Conservation (phyloP, 2,888 invertebrate species). For the Acronicta leporina region DNA sequence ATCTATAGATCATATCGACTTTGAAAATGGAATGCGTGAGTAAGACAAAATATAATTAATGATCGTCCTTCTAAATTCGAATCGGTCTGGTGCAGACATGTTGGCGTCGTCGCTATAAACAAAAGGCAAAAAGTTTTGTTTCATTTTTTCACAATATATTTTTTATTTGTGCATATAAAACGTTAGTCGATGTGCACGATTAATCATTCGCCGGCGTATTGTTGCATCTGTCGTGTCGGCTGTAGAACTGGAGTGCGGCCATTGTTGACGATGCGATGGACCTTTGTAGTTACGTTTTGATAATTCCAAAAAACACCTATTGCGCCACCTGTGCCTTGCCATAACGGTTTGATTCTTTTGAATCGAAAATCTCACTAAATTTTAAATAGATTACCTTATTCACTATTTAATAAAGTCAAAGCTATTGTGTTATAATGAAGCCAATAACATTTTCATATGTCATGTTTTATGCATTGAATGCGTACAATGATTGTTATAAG, state of each 20-base stretch:
- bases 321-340: constrained; percentile 79
- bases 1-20: constrained; percentile 88
- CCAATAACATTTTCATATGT: constrained; percentile 14
- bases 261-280: constrained; percentile 76
- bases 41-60: constrained; percentile 90
- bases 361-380: constrained; percentile 60
- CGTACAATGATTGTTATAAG: constrained; percentile 12
- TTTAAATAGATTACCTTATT: constrained; percentile 65
- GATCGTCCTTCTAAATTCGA: constrained; percentile 86
- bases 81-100: constrained; percentile 87
- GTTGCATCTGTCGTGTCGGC: constrained; percentile 84
- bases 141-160: constrained; percentile 66
- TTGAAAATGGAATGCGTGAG: constrained; percentile 88
- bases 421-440: constrained; percentile 26
- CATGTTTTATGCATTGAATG: constrained; percentile 3
- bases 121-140: constrained; percentile 85
- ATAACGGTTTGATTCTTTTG: constrained; percentile 60
- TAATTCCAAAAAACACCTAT: constrained; percentile 69
- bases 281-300: constrained; percentile 68
- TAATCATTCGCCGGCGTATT: constrained; percentile 83
- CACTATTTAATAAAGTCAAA: constrained; percentile 48
- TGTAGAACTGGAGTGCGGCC: constrained; percentile 71
- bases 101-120: constrained; percentile 88
- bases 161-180: constrained; percentile 81
- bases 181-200: constrained; percentile 80